Evolutionary conservation across 2,113 vertebrate genomes (phyloP).

Genomic region (Sphaerodactylus townsendi): DNA sequence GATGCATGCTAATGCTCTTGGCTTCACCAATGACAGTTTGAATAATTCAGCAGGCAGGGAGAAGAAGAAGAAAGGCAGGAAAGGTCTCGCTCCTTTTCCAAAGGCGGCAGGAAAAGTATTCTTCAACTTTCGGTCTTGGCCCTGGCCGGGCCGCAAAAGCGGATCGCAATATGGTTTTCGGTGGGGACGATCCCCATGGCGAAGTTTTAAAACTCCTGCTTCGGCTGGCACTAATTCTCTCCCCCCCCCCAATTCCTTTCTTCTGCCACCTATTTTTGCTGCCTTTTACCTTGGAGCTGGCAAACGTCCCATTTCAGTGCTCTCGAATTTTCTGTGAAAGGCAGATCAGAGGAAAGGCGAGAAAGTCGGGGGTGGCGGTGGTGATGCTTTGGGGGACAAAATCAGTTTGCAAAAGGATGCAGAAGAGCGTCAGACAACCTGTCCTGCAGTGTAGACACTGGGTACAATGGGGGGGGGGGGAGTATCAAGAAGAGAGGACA

Average conservation of each 20-base stretch:
- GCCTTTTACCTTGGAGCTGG: slow-evolving; percentile 84
- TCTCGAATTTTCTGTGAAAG: slow-evolving; percentile 69
- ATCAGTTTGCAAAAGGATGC: slow-evolving; percentile 42
- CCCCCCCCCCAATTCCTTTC: slow-evolving; percentile 56
- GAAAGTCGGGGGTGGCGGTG: slow-evolving; percentile 37
- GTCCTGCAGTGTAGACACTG: slow-evolving; percentile 35
- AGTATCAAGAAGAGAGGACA: slow-evolving; percentile 12
- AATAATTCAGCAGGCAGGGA: slow-evolving; percentile 87
- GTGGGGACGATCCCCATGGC: slow-evolving; percentile 11
- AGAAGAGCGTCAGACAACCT: slow-evolving; percentile 29
- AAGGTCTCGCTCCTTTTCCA: slow-evolving; percentile 45
- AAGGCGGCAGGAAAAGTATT: slow-evolving; percentile 74
- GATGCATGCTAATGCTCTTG: slow-evolving; percentile 89
- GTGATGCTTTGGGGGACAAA: slow-evolving; percentile 30
- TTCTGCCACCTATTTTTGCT: slow-evolving; percentile 77
- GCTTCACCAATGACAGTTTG: slow-evolving; percentile 84
- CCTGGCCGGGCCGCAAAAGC: slow-evolving; percentile 36
- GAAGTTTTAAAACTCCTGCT: slow-evolving; percentile 39
- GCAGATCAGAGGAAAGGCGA: slow-evolving; percentile 43
- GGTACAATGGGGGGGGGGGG: neutral
- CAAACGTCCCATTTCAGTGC: slow-evolving; percentile 83
- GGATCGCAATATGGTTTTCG: slow-evolving; percentile 26
- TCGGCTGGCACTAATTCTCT: slow-evolving; percentile 57
- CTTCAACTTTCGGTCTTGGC: slow-evolving; percentile 50
- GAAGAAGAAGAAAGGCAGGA: slow-evolving; percentile 16